phyloP scores from a whole-genome alignment of 2,113 vertebrate species.

The Cyprinodon variegatus region DNA sequence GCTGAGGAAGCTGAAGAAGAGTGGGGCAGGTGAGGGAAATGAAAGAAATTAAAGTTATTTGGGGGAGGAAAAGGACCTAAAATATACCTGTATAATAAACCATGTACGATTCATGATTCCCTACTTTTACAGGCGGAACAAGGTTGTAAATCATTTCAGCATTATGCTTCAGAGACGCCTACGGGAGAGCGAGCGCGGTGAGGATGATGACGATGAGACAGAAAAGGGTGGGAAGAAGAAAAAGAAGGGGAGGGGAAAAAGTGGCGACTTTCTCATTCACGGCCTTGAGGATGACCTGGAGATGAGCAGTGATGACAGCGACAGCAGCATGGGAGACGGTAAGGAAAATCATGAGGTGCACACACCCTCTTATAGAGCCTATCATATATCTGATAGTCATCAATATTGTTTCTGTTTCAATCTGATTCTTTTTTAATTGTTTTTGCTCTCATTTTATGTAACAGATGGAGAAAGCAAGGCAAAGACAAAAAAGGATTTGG shows the following conservation, averaged over 20 bases:
- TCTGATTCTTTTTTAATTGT: background rate
- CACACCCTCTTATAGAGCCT: background rate
- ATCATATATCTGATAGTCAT: background rate
- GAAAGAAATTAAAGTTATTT: background rate
- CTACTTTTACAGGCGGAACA: slow-evolving; percentile 83
- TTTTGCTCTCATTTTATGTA: background rate
- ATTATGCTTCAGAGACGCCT: slow-evolving; percentile 94
- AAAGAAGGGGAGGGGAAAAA: slow-evolving; percentile 64
- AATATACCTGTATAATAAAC: background rate
- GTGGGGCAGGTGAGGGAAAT: slow-evolving; percentile 86
- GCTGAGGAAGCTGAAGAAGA: slow-evolving; percentile 94
- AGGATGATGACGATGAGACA: slow-evolving; percentile 83
- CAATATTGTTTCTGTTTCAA: background rate
- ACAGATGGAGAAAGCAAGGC: slow-evolving; percentile 76
- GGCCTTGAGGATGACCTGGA: slow-evolving; percentile 92
- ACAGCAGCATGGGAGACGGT: slow-evolving; percentile 86
- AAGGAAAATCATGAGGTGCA: slow-evolving; percentile 10
- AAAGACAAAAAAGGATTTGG: slow-evolving; percentile 70
- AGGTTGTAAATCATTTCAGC: slow-evolving; percentile 94
- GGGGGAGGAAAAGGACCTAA: background rate
- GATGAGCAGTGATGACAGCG: slow-evolving; percentile 88
- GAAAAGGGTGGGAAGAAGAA: slow-evolving; percentile 84
- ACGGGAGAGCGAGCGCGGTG: slow-evolving; percentile 84
- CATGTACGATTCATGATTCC: background rate
- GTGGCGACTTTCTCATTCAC: slow-evolving; percentile 85